A percentile compares a stretch with the other conserved stretches of the same genome.
phyloP scores from a whole-genome alignment of 2,797 vertebrate genomes.

The Rhinatrema bivittatum region DNA sequence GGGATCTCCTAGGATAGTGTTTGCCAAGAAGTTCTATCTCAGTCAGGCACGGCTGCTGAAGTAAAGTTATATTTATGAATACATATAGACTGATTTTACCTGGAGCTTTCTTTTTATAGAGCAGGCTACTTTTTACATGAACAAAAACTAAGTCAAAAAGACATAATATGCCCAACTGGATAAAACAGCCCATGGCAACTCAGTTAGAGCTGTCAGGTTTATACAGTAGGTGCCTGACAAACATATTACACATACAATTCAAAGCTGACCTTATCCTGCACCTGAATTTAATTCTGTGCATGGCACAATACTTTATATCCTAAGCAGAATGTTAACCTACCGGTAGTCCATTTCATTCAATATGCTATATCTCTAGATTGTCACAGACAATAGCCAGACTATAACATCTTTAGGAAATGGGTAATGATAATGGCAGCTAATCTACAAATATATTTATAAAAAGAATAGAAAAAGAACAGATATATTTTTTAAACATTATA shows the following conservation, averaged over 20 bases:
- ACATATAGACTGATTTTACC: constrained; percentile 25
- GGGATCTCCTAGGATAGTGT: too few species aligned
- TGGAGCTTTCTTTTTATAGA: constrained; percentile 28
- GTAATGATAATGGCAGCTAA: constrained; percentile 38
- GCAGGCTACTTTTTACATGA: constrained; percentile 41
- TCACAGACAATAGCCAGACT: constrained; percentile 29
- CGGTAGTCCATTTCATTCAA: constrained; percentile 29
- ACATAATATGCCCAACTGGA: constrained; percentile 31
- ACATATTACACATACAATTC: constrained; percentile 42
- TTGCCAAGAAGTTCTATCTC: too few species aligned
- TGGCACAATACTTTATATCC: constrained; percentile 31
- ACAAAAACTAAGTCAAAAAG: too few species aligned
- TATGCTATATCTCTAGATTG: constrained; percentile 37
- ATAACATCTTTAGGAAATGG: constrained; percentile 39
- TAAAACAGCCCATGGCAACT: constrained; percentile 32
- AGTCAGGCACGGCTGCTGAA: too few species aligned
- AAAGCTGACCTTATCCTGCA: constrained; percentile 40
- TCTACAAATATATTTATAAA: constrained; percentile 27
- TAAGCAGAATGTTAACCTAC: constrained; percentile 39
- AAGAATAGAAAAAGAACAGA: too few species aligned
- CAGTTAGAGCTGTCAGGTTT: constrained; percentile 43
- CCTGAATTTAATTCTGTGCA: constrained; percentile 43
- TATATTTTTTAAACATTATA: constrained; percentile 26
- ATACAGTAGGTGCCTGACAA: constrained; percentile 41
- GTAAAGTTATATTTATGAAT: too few species aligned